Evolutionary conservation across 2,888 invertebrate genomes (phyloP), one percentile per base, ranked within the genome.

Genomic region (Malachius bipustulatus): DNA sequence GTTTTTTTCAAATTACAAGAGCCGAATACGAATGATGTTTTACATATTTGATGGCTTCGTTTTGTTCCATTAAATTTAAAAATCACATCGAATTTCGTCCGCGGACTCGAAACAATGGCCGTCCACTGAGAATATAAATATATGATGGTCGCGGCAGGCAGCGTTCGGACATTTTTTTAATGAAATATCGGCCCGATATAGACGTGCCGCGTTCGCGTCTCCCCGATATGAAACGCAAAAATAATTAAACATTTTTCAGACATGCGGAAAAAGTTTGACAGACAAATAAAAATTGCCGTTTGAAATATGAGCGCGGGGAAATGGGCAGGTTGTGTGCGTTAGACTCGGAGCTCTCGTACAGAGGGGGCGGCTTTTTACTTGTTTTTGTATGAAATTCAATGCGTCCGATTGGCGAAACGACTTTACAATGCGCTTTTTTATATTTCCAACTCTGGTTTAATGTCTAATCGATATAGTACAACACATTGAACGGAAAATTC

Each of bases 201-300:
- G 59, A 59, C 58, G 60, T 54, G 57, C 55, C 49, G n/a, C 50
- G 54, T 54, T 55, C 53, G 55, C 59, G 53, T 55, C 59, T 55
- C 60, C n/a, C 60, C 61, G 62, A 62, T 63, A 61, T 57, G 61
- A 57, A 62, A 63, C 61, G 62, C 59, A 62, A 63, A 63, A 63
- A 62, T 63, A 62, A 62, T 63, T 62, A 62, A 62, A 63, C 63
- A 63, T 63, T 63, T 63, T 62, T 63, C 62, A 62, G 62, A 60
- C 60, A 62, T 59, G 62, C 61, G 61, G 61, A 61, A 60, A 62
- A 62, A 62, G 60, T 63, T 62, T 62, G 63, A 62, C 63, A 62
- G 62, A 62, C 62, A 62, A 62, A 63, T 63, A 63, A 62, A 63
- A 62, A 63, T 62, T 60, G 59, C 57, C 59, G 57, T 62, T 63